phyloP scores from a whole-genome alignment of 2,888 invertebrate species.

The Ashinkailepas kermadecensis region DNA sequence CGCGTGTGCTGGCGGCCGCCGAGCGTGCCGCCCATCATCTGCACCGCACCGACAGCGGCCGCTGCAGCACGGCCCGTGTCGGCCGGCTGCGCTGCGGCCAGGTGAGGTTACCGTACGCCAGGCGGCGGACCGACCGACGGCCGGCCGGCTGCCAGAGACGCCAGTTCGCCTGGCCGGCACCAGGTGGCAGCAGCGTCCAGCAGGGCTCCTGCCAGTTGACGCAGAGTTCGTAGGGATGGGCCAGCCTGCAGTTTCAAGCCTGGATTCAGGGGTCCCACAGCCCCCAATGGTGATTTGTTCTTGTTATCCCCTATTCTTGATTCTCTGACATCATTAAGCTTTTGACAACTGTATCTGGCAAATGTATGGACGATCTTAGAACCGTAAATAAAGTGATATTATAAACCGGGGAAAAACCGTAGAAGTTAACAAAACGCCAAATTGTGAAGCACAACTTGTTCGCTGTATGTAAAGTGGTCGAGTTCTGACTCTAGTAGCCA shows the following conservation, averaged over 20 bases:
- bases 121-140: neutral
- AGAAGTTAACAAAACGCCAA: too few relatives aligned
- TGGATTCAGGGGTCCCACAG: neutral
- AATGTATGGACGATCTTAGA: too few relatives aligned
- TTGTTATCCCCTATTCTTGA: too few relatives aligned
- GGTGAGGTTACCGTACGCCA: neutral
- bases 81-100: neutral
- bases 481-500: too few relatives aligned
- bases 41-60: neutral
- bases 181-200: constrained; percentile 11
- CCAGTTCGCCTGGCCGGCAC: neutral
- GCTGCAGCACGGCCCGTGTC: neutral
- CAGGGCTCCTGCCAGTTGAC: neutral
- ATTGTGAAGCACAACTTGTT: too few relatives aligned
- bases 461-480: too few relatives aligned
- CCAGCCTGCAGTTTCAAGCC: neutral
- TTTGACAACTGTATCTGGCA: too few relatives aligned
- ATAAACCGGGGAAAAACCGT: too few relatives aligned
- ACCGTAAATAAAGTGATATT: too few relatives aligned
- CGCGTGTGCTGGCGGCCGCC: neutral
- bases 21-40: neutral
- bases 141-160: neutral
- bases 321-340: too few relatives aligned
- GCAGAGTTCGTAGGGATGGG: neutral
- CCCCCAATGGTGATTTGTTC: too few relatives aligned